phyloP scores from a whole-genome alignment of 2,797 vertebrate species.

The Emydoidea blandingii region DNA sequence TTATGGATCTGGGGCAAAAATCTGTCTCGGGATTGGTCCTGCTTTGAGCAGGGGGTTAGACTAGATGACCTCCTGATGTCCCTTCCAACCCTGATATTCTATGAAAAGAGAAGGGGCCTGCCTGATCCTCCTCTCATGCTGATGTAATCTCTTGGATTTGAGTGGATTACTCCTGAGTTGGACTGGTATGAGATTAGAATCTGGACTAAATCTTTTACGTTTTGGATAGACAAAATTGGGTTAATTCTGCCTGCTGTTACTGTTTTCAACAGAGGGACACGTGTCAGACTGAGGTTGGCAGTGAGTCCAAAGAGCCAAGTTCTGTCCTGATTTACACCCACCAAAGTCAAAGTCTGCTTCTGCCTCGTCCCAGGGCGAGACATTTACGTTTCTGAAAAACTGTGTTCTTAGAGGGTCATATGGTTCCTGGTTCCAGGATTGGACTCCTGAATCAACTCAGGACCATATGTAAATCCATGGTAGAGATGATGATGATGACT shows the following conservation, averaged over 20 bases:
- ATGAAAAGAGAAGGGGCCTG: background rate
- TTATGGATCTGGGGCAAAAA: too few relatives aligned
- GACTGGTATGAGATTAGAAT: background rate
- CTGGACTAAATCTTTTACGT: background rate
- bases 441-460: too few relatives aligned
- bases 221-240: background rate
- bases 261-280: background rate
- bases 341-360: background rate
- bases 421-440: background rate
- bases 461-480: too few relatives aligned
- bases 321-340: background rate
- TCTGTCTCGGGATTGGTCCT: too few relatives aligned
- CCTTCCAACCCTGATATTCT: too few relatives aligned
- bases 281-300: background rate
- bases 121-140: background rate
- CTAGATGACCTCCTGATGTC: too few relatives aligned
- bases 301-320: background rate
- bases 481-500: too few relatives aligned
- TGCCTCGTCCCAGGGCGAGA: background rate
- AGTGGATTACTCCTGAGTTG: background rate
- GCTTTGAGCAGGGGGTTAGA: too few relatives aligned
- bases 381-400: background rate
- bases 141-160: rapidly evolving
- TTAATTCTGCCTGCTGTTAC: background rate
- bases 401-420: background rate